Evolutionary conservation across 2,888 invertebrate species (phyloP).

Genomic region (Melolontha melolontha): DNA sequence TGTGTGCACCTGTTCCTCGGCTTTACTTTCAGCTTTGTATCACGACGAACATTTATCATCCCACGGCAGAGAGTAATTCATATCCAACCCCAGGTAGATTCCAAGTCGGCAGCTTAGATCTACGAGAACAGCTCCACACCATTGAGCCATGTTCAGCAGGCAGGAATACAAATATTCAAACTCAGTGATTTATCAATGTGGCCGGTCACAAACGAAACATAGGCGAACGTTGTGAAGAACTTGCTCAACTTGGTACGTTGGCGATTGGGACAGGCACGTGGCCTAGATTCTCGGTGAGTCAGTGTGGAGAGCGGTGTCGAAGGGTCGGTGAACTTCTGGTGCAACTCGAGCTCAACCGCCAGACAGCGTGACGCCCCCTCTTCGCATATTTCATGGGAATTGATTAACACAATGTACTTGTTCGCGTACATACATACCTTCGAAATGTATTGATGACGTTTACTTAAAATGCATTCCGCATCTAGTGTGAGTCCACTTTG

Average conservation of each 20-base stretch:
- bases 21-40: conserved; percentile 5
- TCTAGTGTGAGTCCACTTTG: background rate
- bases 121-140: background rate
- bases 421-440: conserved; percentile 8
- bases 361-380: conserved; percentile 58
- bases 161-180: conserved; percentile 3
- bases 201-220: conserved; percentile 30
- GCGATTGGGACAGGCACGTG: conserved; percentile 44
- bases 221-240: conserved; percentile 28
- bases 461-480: background rate
- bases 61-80: conserved; percentile 10
- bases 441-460: background rate
- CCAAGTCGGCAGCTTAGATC: conserved; percentile 21
- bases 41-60: conserved; percentile 22
- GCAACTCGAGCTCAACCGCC: conserved; percentile 52
- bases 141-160: background rate
- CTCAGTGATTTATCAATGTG: conserved; percentile 18
- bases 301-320: conserved; percentile 51
- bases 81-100: conserved; percentile 22
- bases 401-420: conserved; percentile 33
- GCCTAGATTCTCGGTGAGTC: conserved; percentile 45
- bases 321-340: conserved; percentile 57
- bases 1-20: conserved; percentile 13
- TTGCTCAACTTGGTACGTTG: conserved; percentile 40
- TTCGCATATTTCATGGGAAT: conserved; percentile 46